A percentile compares a stretch with the other conserved stretches of the same genome.
These are phyloP conservation scores for Poeciliopsis presidionis DNA, from an alignment of 2,797 vertebrate genomes.

Conservation along the genomic window DNA sequence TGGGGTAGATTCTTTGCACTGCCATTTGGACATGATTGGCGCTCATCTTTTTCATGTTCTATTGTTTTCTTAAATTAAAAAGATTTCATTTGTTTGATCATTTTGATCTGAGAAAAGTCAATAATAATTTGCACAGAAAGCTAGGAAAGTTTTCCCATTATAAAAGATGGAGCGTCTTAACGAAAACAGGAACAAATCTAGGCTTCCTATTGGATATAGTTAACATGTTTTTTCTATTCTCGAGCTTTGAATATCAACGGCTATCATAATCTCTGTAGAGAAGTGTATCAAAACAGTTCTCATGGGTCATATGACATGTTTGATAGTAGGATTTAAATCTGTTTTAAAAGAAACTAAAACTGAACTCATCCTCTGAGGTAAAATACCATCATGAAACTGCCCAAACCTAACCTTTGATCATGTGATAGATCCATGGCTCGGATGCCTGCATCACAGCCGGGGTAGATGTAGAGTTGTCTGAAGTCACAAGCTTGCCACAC, in stretches of 20 bases:
- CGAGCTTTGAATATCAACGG: background rate
- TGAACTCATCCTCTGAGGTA: background rate
- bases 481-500: conserved; percentile 99
- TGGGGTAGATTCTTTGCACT: background rate
- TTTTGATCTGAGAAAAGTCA: background rate
- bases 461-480: conserved; percentile 97
- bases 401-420: conserved; percentile 90
- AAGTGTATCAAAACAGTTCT: background rate
- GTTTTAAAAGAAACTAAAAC: background rate
- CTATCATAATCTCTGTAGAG: background rate
- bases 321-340: background rate
- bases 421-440: conserved; percentile 98
- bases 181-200: background rate
- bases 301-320: background rate
- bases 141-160: background rate
- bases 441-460: conserved; percentile 95
- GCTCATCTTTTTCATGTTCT: background rate
- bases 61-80: conserved; percentile 1
- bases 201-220: background rate
- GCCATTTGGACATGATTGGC: background rate
- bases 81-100: background rate
- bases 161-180: background rate
- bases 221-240: background rate
- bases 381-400: background rate
- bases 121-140: background rate